phyloP scores from a whole-genome alignment of 2,113 vertebrate species.

The Gallinago jamesoni region DNA sequence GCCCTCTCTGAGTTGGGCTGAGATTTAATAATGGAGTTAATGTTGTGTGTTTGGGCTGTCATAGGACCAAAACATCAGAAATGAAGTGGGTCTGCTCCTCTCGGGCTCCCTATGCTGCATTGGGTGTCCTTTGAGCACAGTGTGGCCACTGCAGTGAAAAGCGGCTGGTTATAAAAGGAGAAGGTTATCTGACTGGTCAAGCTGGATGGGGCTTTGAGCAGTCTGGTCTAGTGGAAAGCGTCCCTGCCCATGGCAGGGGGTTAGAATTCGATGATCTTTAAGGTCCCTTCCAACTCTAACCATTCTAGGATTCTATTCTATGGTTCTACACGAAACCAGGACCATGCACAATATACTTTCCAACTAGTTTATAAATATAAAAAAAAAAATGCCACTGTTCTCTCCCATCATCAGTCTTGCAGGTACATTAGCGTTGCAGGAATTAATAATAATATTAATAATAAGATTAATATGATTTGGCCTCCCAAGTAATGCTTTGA shows the following conservation, averaged over 20 bases:
- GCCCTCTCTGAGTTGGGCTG: not conserved
- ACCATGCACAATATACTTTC: not conserved
- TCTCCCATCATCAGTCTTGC: not conserved
- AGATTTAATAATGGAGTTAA: not conserved
- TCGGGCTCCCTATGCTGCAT: not conserved
- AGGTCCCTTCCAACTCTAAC: not conserved
- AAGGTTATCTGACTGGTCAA: not conserved
- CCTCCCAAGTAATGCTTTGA: not conserved
- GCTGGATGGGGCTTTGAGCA: not conserved
- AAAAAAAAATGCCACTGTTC: not conserved
- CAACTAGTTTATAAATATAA: not conserved
- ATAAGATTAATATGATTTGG: not conserved
- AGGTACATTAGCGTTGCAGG: not conserved
- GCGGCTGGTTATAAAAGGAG: not conserved
- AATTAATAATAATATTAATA: not conserved
- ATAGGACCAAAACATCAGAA: not conserved
- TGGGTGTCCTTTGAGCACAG: not conserved
- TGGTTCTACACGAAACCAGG: not conserved
- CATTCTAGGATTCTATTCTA: not conserved
- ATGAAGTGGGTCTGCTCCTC: not conserved
- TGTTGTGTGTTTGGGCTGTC: not conserved
- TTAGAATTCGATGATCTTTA: not conserved
- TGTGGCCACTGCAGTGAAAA: not conserved
- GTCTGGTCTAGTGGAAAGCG: not conserved
- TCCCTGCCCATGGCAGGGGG: not conserved